phyloP scores from a whole-genome alignment of 2,888 invertebrate species.

The Geophilus truncorum region DNA sequence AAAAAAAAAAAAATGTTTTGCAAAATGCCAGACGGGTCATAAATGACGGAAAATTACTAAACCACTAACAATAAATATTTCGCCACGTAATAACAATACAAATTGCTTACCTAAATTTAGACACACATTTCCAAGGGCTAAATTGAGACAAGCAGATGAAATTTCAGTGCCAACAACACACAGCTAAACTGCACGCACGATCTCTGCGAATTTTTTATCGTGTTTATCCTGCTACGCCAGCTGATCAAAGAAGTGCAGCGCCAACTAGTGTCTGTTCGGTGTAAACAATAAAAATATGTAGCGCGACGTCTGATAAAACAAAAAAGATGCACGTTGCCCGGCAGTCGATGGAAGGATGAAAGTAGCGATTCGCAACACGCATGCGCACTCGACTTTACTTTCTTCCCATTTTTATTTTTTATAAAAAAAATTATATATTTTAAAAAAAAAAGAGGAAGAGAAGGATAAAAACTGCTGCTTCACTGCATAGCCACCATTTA shows the following conservation, averaged over 20 bases:
- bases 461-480: neutral
- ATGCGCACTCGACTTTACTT: neutral
- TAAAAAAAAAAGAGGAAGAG: neutral
- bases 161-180: conserved; percentile 14
- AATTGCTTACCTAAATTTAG: conserved; percentile 1
- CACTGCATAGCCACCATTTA: conserved; percentile 2
- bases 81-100: neutral
- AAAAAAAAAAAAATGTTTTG: neutral
- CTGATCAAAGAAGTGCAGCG: neutral
- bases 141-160: neutral
- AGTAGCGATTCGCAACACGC: neutral
- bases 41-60: neutral
- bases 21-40: neutral
- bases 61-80: neutral
- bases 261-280: neutral
- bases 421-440: neutral
- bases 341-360: neutral
- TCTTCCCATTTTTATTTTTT: no score
- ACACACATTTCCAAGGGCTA: neutral
- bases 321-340: neutral
- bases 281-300: neutral
- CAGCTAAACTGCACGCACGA: neutral
- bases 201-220: neutral
- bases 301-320: neutral
- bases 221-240: neutral